Evolutionary conservation across 2,113 vertebrate species (phyloP).

Genomic region (Eira barbara): DNA sequence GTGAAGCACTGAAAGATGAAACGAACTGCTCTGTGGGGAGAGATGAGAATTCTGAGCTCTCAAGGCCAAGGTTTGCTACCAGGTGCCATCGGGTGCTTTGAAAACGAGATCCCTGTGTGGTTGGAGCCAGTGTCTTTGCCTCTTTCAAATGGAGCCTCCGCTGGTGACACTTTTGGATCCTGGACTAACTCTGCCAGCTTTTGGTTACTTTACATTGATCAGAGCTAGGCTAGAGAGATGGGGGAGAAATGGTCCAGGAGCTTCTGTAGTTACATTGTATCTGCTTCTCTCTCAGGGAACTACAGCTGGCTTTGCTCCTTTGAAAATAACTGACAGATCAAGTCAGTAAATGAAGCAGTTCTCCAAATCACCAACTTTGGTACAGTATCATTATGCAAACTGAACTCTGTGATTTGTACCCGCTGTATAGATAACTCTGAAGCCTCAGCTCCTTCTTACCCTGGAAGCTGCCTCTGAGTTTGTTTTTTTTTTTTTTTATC

Average conservation of each 20-base stretch:
- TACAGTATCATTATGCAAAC: neutral
- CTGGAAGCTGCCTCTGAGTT: neutral
- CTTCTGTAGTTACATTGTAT: neutral
- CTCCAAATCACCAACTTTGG: neutral
- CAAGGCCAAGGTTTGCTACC: neutral
- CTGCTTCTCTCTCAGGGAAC: neutral
- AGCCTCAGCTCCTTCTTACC: neutral
- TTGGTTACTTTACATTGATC: neutral
- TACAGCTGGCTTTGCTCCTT: neutral
- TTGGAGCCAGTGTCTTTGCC: neutral
- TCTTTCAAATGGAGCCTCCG: neutral
- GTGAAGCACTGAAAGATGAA: neutral
- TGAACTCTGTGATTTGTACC: neutral
- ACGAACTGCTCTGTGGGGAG: neutral
- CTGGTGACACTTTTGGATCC: neutral
- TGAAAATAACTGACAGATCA: neutral
- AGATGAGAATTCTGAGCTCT: neutral
- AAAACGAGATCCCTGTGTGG: rapidly evolving
- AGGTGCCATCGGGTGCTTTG: neutral
- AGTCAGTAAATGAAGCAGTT: neutral
- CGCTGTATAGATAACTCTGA: neutral
- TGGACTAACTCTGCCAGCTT: neutral
- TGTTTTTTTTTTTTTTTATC: neutral
- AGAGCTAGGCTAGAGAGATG: neutral
- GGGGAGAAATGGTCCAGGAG: neutral